phyloP scores from a whole-genome alignment of 2,113 vertebrate genomes.

The Pachycephala philippinensis region DNA sequence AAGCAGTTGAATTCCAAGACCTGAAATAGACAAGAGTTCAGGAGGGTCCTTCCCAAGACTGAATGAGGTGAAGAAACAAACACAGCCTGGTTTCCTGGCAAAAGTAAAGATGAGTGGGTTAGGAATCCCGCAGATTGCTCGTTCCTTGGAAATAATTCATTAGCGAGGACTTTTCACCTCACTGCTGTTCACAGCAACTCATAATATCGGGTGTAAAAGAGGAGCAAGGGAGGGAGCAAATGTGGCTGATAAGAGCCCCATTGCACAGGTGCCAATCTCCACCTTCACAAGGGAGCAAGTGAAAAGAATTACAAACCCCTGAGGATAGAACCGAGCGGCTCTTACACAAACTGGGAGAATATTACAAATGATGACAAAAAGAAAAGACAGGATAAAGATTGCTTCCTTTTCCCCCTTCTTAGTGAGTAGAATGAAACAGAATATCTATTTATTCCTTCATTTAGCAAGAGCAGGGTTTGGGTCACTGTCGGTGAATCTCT shows the following conservation, averaged over 20 bases:
- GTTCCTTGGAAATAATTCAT: background rate
- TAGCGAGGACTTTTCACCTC: slow-evolving; percentile 11
- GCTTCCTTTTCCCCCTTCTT: background rate
- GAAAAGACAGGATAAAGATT: background rate
- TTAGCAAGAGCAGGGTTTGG: background rate
- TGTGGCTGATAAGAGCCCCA: background rate
- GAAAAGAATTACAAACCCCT: background rate
- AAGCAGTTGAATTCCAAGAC: background rate
- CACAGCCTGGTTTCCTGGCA: background rate
- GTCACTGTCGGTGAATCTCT: slow-evolving; percentile 4
- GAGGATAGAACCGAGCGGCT: background rate
- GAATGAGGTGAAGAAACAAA: background rate
- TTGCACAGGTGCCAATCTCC: background rate
- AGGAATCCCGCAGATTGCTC: background rate
- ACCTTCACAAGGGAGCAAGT: background rate
- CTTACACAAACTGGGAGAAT: background rate
- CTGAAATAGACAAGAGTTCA: background rate
- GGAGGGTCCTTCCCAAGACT: background rate
- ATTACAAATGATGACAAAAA: background rate
- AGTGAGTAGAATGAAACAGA: background rate
- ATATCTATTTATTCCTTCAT: slow-evolving; percentile 28
- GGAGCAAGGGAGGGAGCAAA: background rate
- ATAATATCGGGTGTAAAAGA: background rate
- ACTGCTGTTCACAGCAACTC: background rate
- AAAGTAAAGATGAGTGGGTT: background rate